Conservation (phyloP, 2,888 invertebrate species). For the Germaria angustata region DNA sequence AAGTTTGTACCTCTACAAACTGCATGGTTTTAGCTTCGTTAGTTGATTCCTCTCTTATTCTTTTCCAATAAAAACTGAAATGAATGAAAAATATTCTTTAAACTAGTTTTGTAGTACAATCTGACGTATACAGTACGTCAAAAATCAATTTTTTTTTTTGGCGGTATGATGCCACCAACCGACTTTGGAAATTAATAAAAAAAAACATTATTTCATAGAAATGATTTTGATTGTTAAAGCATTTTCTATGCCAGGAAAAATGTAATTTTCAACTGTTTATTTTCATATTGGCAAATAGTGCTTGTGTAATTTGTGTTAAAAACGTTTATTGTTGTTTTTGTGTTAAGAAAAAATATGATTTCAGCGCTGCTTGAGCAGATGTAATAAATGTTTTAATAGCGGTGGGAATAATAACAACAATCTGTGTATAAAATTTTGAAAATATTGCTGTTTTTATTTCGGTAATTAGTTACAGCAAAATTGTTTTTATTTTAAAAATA, state of each 20-base stretch:
- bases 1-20: too few species aligned
- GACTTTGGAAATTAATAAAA: not conserved
- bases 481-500: not conserved
- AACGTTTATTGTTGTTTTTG: conserved; percentile 32
- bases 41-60: too few species aligned
- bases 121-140: not conserved
- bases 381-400: conserved; percentile 3
- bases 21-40: too few species aligned
- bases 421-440: not conserved
- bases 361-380: conserved; percentile 17
- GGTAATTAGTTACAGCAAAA: conserved; percentile 14
- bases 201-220: conserved; percentile 6
- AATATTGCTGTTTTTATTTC: conserved; percentile 20
- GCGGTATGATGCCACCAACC: not conserved
- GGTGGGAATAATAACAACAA: not conserved
- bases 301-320: conserved; percentile 38
- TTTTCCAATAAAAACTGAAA: too few species aligned
- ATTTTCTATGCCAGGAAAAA: conserved; percentile 12
- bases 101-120: not conserved
- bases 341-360: not conserved
- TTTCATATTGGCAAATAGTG: conserved; percentile 39
- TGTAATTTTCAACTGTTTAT: conserved; percentile 17
- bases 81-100: not conserved
- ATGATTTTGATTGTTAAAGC: conserved; percentile 24
- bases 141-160: not conserved